phyloP scores from a whole-genome alignment of 2,888 invertebrate genomes.

The Limenitis camilla region DNA sequence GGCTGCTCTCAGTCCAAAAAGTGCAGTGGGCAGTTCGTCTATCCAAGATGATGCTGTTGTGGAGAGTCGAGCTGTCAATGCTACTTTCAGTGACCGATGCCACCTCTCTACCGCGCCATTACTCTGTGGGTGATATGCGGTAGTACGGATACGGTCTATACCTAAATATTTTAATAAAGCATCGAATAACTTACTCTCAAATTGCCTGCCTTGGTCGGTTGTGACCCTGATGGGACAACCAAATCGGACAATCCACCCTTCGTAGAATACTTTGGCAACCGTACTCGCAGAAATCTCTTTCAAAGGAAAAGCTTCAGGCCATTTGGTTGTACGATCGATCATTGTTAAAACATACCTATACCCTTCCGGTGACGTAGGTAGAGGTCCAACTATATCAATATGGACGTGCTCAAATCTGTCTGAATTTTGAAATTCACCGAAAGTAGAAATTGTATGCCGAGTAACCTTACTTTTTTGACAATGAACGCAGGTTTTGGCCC shows the following conservation, averaged over 20 bases:
- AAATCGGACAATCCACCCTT: conserved; percentile 18
- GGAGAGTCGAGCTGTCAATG: conserved; percentile 14
- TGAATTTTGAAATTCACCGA: conserved; percentile 10
- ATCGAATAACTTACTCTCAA: conserved; percentile 3
- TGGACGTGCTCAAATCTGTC: conserved; percentile 25
- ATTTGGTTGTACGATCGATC: conserved; percentile 22
- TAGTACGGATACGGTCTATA: conserved; percentile 17
- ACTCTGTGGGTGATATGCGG: conserved; percentile 20
- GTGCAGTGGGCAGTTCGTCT: conserved; percentile 16
- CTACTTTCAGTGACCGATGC: conserved; percentile 24
- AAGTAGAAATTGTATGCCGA: conserved; percentile 11
- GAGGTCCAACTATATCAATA: conserved; percentile 26
- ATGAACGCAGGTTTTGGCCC: conserved; percentile 14
- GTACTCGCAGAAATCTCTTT: conserved; percentile 12
- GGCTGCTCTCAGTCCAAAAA: conserved; percentile 22
- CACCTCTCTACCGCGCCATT: conserved; percentile 25
- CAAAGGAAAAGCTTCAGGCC: conserved; percentile 28
- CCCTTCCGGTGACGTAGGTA: conserved; percentile 25
- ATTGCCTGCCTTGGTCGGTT: conserved; percentile 23
- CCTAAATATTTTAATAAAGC: conserved; percentile 17
- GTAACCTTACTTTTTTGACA: conserved; percentile 21
- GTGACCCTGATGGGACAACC: conserved; percentile 23
- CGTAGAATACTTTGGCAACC: conserved; percentile 21
- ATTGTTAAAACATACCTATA: too few relatives aligned
- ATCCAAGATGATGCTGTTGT: conserved; percentile 7